Percentiles rank a stretch among this genome's conserved stretches.
These are phyloP conservation scores for Podarcis siculus DNA, from an alignment of 2,797 vertebrate genomes.

Conservation along the genomic window DNA sequence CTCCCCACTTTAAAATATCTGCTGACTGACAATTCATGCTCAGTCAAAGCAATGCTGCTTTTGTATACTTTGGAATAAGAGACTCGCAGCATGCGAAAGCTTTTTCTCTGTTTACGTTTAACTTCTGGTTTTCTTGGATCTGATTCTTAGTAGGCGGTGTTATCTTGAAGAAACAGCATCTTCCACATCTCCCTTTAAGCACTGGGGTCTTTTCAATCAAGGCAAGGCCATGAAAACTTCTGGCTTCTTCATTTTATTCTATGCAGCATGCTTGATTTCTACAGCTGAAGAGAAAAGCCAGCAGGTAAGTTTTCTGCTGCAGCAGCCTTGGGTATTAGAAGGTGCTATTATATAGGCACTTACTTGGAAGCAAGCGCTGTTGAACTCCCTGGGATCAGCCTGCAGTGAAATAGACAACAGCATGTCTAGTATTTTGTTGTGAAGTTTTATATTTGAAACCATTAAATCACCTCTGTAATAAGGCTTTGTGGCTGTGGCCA, in stretches of 20 bases:
- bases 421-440: neutral
- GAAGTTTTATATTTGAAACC: neutral
- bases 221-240: conserved; percentile 65
- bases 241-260: conserved; percentile 63
- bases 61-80: conserved; percentile 53
- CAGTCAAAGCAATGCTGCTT: conserved; percentile 51
- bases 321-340: conserved; percentile 17
- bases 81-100: conserved; percentile 49
- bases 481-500: neutral
- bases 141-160: conserved; percentile 65
- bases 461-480: neutral
- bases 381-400: neutral
- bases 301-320: conserved; percentile 53
- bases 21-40: conserved; percentile 51
- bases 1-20: conserved; percentile 58
- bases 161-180: conserved; percentile 61
- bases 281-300: conserved; percentile 52
- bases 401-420: neutral
- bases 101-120: conserved; percentile 62
- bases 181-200: conserved; percentile 44
- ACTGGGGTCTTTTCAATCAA: conserved; percentile 59
- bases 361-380: neutral
- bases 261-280: conserved; percentile 53
- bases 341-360: neutral
- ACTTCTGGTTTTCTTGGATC: conserved; percentile 71